Conservation (phyloP, 2,113 vertebrate species). For the Neodontobutis hainanensis region DNA sequence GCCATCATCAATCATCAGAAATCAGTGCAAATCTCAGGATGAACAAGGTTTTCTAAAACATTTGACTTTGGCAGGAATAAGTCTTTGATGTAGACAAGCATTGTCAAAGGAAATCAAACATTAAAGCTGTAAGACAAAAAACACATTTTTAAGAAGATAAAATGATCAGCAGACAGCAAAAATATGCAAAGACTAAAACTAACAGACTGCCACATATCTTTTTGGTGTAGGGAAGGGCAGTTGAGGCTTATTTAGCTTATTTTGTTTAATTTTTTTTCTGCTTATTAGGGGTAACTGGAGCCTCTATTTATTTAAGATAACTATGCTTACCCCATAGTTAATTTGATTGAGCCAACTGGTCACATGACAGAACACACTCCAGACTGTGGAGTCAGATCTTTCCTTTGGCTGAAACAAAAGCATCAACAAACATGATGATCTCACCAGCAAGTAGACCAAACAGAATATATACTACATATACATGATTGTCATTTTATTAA, state of each 20-base stretch:
- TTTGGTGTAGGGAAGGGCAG: too few relatives aligned
- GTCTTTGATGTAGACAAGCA: too few relatives aligned
- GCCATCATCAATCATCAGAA: background rate
- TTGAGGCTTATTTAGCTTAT: too few relatives aligned
- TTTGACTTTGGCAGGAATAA: too few relatives aligned
- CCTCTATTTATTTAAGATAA: background rate
- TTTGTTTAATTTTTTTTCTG: too few relatives aligned
- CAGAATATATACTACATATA: too few relatives aligned
- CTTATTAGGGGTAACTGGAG: too few relatives aligned
- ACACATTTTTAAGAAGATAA: too few relatives aligned
- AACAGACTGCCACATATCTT: background rate
- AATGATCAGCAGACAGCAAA: background rate
- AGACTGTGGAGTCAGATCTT: constrained; percentile 81
- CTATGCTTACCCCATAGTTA: constrained; percentile 24
- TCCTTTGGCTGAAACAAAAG: constrained; percentile 45
- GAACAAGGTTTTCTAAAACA: background rate
- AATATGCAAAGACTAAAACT: background rate
- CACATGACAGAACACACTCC: constrained; percentile 93
- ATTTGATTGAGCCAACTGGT: constrained; percentile 43
- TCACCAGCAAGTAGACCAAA: too few relatives aligned
- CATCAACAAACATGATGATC: background rate
- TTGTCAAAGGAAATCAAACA: too few relatives aligned
- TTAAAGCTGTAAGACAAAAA: background rate
- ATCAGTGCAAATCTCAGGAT: background rate
- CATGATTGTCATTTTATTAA: too few relatives aligned